These are phyloP conservation scores for Drosophila diplacantha DNA, from an alignment of 2,888 invertebrate genomes.

Conservation along the genomic window DNA sequence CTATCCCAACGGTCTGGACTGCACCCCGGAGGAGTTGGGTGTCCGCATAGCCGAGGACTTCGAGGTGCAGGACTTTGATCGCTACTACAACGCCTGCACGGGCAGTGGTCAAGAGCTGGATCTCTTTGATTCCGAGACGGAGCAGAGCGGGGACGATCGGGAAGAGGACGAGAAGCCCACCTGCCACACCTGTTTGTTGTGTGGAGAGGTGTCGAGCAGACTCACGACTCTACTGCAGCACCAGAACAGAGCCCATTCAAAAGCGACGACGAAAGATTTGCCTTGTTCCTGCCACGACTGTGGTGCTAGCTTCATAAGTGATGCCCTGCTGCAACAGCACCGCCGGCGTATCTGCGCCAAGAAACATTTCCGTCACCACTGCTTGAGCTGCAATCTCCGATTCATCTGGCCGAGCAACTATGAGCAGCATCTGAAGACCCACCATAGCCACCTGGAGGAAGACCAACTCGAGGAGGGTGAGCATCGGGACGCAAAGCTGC, in stretches of 20 bases:
- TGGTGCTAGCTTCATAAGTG: slow-evolving; percentile 79
- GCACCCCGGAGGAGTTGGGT: slow-evolving; percentile 39
- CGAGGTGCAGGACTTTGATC: slow-evolving; percentile 54
- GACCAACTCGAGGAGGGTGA: not conserved
- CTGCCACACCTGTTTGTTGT: slow-evolving; percentile 66
- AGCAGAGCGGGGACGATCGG: slow-evolving; percentile 31
- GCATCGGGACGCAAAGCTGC: slow-evolving; percentile 75
- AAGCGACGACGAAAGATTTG: slow-evolving; percentile 69
- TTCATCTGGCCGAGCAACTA: slow-evolving; percentile 75
- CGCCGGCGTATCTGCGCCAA: slow-evolving; percentile 75
- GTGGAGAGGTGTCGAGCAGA: slow-evolving; percentile 50
- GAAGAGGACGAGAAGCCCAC: slow-evolving; percentile 8
- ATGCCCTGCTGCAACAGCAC: slow-evolving; percentile 79
- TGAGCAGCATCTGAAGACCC: slow-evolving; percentile 55
- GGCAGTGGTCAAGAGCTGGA: slow-evolving; percentile 72
- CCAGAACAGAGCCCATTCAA: slow-evolving; percentile 60
- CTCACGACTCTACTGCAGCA: slow-evolving; percentile 64
- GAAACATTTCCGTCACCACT: slow-evolving; percentile 56
- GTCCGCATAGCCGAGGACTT: slow-evolving; percentile 57
- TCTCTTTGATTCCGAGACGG: slow-evolving; percentile 72
- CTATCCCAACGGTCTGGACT: slow-evolving; percentile 38
- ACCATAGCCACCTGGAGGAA: slow-evolving; percentile 31
- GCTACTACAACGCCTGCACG: slow-evolving; percentile 73
- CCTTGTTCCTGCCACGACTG: slow-evolving; percentile 79
- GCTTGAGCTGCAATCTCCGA: slow-evolving; percentile 65